These are phyloP conservation scores for Malachius bipustulatus DNA, from an alignment of 2,888 invertebrate species.

Conservation along the genomic window DNA sequence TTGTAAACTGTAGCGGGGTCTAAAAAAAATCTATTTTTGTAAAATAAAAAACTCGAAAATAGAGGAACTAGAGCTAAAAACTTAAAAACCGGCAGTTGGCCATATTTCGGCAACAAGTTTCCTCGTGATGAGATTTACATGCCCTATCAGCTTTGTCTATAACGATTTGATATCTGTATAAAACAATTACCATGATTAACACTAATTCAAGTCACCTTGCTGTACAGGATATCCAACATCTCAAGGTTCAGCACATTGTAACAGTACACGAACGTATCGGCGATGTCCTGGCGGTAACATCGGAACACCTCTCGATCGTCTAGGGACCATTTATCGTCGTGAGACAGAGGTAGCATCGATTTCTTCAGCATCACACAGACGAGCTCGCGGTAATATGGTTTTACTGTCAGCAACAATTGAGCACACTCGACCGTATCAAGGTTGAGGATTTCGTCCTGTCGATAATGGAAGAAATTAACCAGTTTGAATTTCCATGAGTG, in stretches of 20 bases:
- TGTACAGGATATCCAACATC: constrained; percentile 58
- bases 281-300: constrained; percentile 42
- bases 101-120: too few species aligned
- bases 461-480: constrained; percentile 9
- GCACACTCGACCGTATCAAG: constrained; percentile 38
- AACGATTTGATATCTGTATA: too few species aligned
- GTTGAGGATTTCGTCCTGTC: constrained; percentile 51
- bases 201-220: too few species aligned
- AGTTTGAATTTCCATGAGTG: too few species aligned
- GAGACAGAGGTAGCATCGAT: constrained; percentile 53
- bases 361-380: constrained; percentile 67
- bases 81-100: too few species aligned
- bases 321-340: constrained; percentile 47
- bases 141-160: too few species aligned
- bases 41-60: too few species aligned
- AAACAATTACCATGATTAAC: too few species aligned
- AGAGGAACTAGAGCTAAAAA: too few species aligned
- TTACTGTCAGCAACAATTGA: constrained; percentile 46
- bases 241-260: constrained; percentile 67
- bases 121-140: too few species aligned
- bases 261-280: constrained; percentile 57
- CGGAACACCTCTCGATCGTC: constrained; percentile 80
- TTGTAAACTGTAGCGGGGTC: too few species aligned
- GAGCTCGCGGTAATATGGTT: constrained; percentile 67
- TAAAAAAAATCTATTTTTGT: too few species aligned